Conservation (phyloP, 2,113 vertebrate species). For the Pseudorhombus dupliciocellatus region DNA sequence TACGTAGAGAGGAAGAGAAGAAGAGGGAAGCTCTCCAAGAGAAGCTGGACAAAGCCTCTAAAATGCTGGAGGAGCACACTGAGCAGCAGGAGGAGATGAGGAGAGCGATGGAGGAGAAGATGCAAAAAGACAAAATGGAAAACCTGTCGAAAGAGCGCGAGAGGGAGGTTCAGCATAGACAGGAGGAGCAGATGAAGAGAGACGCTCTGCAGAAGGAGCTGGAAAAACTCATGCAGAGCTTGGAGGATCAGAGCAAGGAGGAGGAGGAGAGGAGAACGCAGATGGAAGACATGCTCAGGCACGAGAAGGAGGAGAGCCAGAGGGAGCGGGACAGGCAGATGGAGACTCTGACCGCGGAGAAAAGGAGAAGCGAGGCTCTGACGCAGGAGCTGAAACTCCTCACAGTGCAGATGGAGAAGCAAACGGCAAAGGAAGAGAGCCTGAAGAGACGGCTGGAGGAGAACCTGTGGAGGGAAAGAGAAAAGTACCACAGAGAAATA, state of each 20-base stretch:
- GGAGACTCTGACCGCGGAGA: conserved; percentile 55
- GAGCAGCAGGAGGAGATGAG: conserved; percentile 32
- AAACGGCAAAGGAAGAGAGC: conserved; percentile 31
- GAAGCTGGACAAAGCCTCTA: conserved; percentile 35
- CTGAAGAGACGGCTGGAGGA: conserved; percentile 42
- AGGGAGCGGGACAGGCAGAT: conserved; percentile 37
- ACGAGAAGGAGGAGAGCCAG: conserved; percentile 47
- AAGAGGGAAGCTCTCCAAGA: conserved; percentile 44
- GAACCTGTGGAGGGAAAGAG: conserved; percentile 14
- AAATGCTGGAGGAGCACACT: conserved; percentile 46
- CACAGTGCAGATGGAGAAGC: conserved; percentile 40
- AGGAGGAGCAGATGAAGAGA: conserved; percentile 54
- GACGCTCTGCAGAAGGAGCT: conserved; percentile 53
- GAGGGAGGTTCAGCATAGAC: conserved; percentile 34
- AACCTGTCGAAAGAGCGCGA: conserved; percentile 44
- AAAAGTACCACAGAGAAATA: conserved; percentile 12
- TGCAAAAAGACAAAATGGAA: conserved; percentile 28
- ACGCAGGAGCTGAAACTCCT: conserved; percentile 45
- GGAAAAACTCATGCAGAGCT: conserved; percentile 36
- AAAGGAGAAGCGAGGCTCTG: conserved; percentile 27
- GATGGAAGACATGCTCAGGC: conserved; percentile 34
- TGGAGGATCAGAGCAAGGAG: conserved; percentile 43
- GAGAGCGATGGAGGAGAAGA: conserved; percentile 39
- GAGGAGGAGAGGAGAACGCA: conserved; percentile 43
- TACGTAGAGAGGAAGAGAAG: conserved; percentile 43